These are phyloP conservation scores for Onchidella celtica DNA, from an alignment of 2,888 invertebrate genomes.

Conservation along the genomic window DNA sequence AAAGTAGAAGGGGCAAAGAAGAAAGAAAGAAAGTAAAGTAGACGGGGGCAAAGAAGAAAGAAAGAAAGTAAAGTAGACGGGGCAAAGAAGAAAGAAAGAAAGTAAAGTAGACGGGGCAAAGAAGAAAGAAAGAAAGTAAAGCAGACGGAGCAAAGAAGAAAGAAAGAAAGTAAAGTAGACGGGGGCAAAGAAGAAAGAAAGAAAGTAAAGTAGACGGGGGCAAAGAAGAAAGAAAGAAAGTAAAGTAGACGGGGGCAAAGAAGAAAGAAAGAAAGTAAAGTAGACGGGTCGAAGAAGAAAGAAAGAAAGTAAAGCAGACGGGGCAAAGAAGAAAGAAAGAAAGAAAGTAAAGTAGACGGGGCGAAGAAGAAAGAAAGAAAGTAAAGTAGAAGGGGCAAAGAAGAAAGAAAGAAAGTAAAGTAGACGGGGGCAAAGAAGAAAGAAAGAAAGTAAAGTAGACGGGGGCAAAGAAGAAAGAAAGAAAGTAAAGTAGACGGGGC, in stretches of 20 bases:
- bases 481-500: not conserved
- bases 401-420: not conserved
- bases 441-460: slow-evolving; percentile 8
- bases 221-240: too few relatives aligned
- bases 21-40: too few relatives aligned
- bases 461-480: not conserved
- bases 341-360: not conserved
- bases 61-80: not conserved
- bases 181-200: too few relatives aligned
- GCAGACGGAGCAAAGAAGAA: slow-evolving; percentile 2
- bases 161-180: not conserved
- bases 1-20: too few relatives aligned
- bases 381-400: not conserved
- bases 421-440: not conserved
- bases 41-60: too few relatives aligned
- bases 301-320: slow-evolving; percentile 23
- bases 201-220: too few relatives aligned
- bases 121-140: slow-evolving; percentile 15
- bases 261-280: too few relatives aligned
- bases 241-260: not conserved
- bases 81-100: not conserved
- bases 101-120: not conserved
- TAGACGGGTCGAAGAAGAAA: not conserved
- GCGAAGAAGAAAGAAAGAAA: not conserved
- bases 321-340: not conserved